Percentiles rank a stretch among this genome's conserved stretches.
These are phyloP conservation scores for Tethya wilhelma DNA, from an alignment of 37 sponge, comb jelly and placozoan genomes.

Conservation along the genomic window DNA sequence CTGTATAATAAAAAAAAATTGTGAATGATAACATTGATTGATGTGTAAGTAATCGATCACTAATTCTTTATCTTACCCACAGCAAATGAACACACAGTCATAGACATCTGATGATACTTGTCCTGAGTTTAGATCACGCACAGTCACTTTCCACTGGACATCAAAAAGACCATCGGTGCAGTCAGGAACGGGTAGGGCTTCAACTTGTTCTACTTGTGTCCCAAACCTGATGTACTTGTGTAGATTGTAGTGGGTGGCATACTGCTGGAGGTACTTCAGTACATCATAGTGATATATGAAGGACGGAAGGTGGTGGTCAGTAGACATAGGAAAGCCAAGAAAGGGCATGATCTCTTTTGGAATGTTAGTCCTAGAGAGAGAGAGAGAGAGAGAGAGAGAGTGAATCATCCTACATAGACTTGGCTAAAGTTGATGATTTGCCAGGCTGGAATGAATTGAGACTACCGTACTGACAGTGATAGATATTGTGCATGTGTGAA, in stretches of 20 bases:
- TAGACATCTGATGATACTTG: conserved; percentile 21
- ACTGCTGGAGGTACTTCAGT: conserved; percentile 59
- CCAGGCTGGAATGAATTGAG: no score
- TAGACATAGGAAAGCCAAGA: conserved; percentile 62
- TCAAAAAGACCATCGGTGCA: no score
- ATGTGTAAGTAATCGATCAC: background rate
- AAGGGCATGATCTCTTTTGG: conserved; percentile 83
- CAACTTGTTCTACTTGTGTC: conserved; percentile 50
- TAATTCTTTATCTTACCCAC: conserved; percentile 85
- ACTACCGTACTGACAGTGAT: no score
- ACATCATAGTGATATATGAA: conserved; percentile 65
- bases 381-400: no score
- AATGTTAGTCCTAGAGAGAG: conserved; percentile 75
- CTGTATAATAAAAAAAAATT: conserved; percentile 30
- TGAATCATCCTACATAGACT: no score
- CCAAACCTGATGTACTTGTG: conserved; percentile 44
- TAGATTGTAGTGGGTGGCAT: conserved; percentile 56
- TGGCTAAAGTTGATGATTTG: no score
- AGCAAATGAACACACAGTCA: conserved; percentile 78
- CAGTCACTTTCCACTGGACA: conserved; percentile 55
- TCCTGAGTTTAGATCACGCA: conserved; percentile 11
- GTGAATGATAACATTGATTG: background rate
- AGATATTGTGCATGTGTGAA: no score
- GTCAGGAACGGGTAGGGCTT: conserved; percentile 18
- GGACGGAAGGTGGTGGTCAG: conserved; percentile 64